These are phyloP conservation scores for Philypnodon macrostomus DNA, from an alignment of 2,797 vertebrate species.

Conservation along the genomic window DNA sequence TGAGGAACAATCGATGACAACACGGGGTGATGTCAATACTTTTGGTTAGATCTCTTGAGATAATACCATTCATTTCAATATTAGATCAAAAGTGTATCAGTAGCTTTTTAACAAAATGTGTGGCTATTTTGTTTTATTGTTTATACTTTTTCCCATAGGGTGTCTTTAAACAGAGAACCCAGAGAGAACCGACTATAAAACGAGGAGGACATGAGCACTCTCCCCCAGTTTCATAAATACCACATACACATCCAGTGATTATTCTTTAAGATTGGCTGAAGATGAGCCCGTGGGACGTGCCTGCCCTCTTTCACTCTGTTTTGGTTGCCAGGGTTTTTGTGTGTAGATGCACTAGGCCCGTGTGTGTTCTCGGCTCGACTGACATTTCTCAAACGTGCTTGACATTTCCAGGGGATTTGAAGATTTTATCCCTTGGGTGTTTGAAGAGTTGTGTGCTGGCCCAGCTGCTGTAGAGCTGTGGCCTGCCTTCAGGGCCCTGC, in stretches of 20 bases:
- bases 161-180: no score
- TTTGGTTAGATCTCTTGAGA: slow-evolving; percentile 45
- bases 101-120: no score
- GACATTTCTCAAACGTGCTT: slow-evolving; percentile 75
- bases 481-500: slow-evolving; percentile 44
- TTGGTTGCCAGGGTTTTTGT: slow-evolving; percentile 25
- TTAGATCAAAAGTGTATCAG: slow-evolving; percentile 1
- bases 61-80: slow-evolving; percentile 10
- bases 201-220: no score
- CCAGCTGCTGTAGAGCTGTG: slow-evolving; percentile 41
- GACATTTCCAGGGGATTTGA: slow-evolving; percentile 76
- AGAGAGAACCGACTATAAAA: no score
- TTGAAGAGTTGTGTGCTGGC: slow-evolving; percentile 62
- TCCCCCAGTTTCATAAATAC: not conserved
- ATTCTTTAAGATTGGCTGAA: slow-evolving; percentile 31
- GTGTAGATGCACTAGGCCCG: slow-evolving; percentile 27
- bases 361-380: slow-evolving; percentile 54
- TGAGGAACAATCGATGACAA: slow-evolving; percentile 53
- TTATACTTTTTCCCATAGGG: no score
- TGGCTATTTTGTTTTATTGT: no score
- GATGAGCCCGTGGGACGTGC: slow-evolving; percentile 46
- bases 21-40: slow-evolving; percentile 54
- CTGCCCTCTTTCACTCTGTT: slow-evolving; percentile 49
- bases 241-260: slow-evolving; percentile 22
- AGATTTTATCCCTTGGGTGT: slow-evolving; percentile 70